Base-by-base conservation (phyloP, 2,113 vertebrate species). In the Erythrocercus mccallii region DNA sequence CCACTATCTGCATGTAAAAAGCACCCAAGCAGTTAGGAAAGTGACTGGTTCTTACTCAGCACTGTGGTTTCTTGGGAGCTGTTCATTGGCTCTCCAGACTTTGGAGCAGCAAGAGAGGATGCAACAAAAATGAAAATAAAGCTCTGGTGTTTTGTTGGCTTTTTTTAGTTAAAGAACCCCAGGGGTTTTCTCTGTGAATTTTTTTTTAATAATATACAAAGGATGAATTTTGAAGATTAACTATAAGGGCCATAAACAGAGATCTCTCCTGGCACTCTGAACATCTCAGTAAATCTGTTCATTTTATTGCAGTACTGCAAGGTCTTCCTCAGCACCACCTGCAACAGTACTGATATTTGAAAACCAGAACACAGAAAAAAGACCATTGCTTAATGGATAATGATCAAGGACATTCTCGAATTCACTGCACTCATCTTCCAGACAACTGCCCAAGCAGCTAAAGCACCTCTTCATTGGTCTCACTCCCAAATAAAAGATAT, bases 251-350 rank as follows among this genome's bases (percentile, higher is more conserved):
- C 56, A 48, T 82, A 82, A 86, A 87, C n/a, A 77, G 50, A 80
- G 16, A 53, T 77, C 35, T 90, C 42, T 91, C 64, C 38, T 93
- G 71, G 85, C 74, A 94, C 48, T 30, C 66, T 66, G 28, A 87
- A 70, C 64, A 68, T 72, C 66, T 91, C 81, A 83, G 68, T 50
- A 96, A 57, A 92, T 93, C 81, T 86, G 71, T 77, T 94, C 35
- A 15, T 87, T 94, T 90, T 66, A 62, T 56, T 96, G 71, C 85
- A 86, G 68, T 58, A 92, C 30, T 60, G 66, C 85, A 92, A 80
- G 72, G 24, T 81, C 73, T 87, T 77, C 68, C 62, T 85, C 21
- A 35, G 62, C 80, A 74, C 81, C 85, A 90, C 92, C 87, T 96
- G 94, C 64, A 90, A 51, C 38, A n/a, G 58, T 56, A 33, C 68